Conservation (phyloP, 2,888 invertebrate species). For the Eilema depressum region DNA sequence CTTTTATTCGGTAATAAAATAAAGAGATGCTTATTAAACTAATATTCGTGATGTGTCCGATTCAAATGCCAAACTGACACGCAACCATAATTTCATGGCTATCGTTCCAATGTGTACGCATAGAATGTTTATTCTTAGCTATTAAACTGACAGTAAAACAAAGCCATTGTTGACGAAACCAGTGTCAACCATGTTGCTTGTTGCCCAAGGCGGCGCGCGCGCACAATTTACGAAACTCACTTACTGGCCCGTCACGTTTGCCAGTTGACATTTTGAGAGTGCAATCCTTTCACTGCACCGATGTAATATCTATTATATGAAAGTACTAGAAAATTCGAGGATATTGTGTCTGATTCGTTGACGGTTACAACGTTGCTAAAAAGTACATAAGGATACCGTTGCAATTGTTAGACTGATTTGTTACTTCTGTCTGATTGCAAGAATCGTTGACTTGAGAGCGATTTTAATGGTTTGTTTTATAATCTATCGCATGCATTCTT, state of each 20-base stretch:
- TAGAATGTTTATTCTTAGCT: constrained; percentile 46
- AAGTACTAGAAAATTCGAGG: constrained; percentile 25
- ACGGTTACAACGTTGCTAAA: constrained; percentile 19
- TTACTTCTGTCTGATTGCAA: constrained; percentile 25
- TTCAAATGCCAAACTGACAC: constrained; percentile 24
- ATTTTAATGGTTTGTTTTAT: constrained; percentile 25
- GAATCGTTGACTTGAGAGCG: constrained; percentile 29
- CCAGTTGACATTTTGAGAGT: constrained; percentile 73
- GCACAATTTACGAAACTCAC: constrained; percentile 77
- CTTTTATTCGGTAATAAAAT: constrained; percentile 23
- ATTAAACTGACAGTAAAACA: constrained; percentile 60
- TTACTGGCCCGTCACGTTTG: constrained; percentile 70
- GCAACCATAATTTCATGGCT: constrained; percentile 24
- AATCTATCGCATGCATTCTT: not conserved
- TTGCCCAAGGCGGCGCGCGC: constrained; percentile 72
- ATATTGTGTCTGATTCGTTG: constrained; percentile 26
- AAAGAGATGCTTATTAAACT: constrained; percentile 11
- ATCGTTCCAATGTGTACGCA: constrained; percentile 28
- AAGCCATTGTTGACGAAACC: constrained; percentile 71
- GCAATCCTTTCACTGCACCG: constrained; percentile 75
- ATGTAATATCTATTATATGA: constrained; percentile 49
- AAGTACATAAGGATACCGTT: constrained; percentile 23
- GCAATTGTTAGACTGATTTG: constrained; percentile 34
- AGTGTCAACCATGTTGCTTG: constrained; percentile 64
- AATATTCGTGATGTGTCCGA: constrained; percentile 7